Base-by-base conservation (phyloP, 2,113 vertebrate genomes). In the Xiphophorus hellerii region DNA sequence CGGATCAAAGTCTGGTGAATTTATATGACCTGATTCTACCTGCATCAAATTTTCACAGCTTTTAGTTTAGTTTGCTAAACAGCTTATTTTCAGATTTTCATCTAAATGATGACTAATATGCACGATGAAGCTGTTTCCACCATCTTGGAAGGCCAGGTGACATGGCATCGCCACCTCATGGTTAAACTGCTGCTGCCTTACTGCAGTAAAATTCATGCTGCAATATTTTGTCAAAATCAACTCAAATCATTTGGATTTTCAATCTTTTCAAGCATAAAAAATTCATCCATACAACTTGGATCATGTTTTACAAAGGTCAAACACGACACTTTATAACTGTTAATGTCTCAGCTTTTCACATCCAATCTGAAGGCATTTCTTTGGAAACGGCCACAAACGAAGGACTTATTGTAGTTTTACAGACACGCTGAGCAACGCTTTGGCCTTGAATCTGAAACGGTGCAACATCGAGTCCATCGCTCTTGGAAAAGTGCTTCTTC, bases 1-100 rank as follows among this genome's bases (percentile, higher is more conserved):
- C 51, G 37, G 20, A 54, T 61, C 22, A 15, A 25, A 5, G 17
- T 74, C 58, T 73, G 42, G 8, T 69, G 70, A 77, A 35, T n/a
- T 8, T 13, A 71, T 17, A 58, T 35, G 10, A 13, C 66, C 13
- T 51, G 58, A 39, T 15, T 58, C 30, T 33, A 64, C 62, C 8
- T 9, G 15, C 30, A 33, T 31, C 25, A 58, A 3, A n/a, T 25
- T 3, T 25, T 58, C 25, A 58, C 51, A 11, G 51, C 51, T 7
- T 58, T 11, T 58, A 58, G 22, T 58, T 58, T 3, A 58, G 51
- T n/a, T 25, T 58, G 22, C 2, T 58, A 10, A 58, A n/a, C 25
- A n/a, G 7, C 51, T 25, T 10, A 22, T n/a, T 54, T 54, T 2
- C 22, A 9, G 7, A 0, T 1, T 58, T 54, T 54, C 22, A n/a